Conservation (phyloP, 2,888 invertebrate genomes). For the Acanthacorydalis orientalis region DNA sequence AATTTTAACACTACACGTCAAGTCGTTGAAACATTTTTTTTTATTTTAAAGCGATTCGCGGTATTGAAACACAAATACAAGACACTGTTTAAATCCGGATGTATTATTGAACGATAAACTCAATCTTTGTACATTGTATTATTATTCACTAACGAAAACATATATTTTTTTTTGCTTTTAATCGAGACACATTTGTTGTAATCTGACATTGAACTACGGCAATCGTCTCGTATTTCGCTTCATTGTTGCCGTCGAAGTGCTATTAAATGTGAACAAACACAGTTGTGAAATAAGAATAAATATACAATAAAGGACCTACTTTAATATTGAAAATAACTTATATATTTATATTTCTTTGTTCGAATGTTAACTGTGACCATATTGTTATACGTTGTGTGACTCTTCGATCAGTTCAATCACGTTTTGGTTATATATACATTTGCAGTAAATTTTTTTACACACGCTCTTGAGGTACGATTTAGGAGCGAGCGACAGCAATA, state of each 20-base stretch:
- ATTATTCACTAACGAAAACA: background rate
- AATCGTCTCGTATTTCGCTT: too few relatives aligned
- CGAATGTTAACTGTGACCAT: background rate
- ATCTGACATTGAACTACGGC: too few relatives aligned
- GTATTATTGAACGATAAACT: background rate
- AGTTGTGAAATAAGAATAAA: too few relatives aligned
- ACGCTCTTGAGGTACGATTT: too few relatives aligned
- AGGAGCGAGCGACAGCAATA: slow-evolving; percentile 11
- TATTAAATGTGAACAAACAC: too few relatives aligned
- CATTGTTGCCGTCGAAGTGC: too few relatives aligned
- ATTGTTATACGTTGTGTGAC: background rate
- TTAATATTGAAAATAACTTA: background rate
- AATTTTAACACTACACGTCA: background rate
- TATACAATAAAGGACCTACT: background rate
- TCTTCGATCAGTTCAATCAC: background rate
- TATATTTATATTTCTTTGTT: background rate
- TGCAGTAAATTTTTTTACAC: too few relatives aligned
- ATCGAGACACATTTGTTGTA: too few relatives aligned
- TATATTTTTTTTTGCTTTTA: background rate
- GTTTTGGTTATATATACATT: too few relatives aligned
- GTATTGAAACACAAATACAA: background rate
- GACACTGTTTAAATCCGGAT: background rate
- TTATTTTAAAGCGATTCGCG: too few relatives aligned
- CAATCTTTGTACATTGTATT: background rate
- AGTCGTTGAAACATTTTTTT: background rate